phyloP scores from a whole-genome alignment of 2,797 vertebrate species.

The Zenarchopterus dispar region DNA sequence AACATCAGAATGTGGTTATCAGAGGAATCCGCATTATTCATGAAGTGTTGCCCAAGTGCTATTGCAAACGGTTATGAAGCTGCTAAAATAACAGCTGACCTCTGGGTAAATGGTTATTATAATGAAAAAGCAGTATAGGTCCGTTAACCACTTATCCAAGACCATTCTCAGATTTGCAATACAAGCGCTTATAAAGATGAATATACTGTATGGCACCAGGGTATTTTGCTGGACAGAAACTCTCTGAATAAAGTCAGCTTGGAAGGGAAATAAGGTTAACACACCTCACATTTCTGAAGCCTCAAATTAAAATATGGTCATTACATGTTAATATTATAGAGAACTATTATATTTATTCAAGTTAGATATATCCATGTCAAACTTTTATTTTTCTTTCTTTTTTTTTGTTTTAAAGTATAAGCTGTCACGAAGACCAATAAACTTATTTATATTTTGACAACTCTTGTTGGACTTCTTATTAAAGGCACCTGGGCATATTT shows the following conservation, averaged over 20 bases:
- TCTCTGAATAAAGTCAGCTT: neutral
- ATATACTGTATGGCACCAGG: neutral
- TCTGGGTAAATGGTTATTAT: conserved; percentile 39
- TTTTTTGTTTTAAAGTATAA: too few species aligned
- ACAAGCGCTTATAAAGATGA: neutral
- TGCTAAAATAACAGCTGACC: conserved; percentile 47
- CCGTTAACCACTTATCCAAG: conserved; percentile 1
- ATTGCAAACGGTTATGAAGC: conserved; percentile 40
- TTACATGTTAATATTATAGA: neutral
- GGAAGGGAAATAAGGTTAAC: neutral
- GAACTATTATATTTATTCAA: neutral
- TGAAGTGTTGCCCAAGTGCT: conserved; percentile 30
- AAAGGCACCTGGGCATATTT: too few species aligned
- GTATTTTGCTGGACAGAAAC: neutral
- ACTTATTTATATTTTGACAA: too few species aligned
- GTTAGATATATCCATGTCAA: neutral
- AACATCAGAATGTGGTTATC: conserved; percentile 53
- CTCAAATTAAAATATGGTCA: neutral
- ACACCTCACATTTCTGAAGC: neutral
- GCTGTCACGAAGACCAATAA: too few species aligned
- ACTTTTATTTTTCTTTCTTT: too few species aligned
- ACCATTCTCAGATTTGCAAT: neutral
- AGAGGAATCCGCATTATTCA: conserved; percentile 51
- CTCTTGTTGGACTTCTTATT: too few species aligned
- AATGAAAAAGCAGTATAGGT: conserved; percentile 32